These are phyloP conservation scores for Neolamprologus modestus DNA, from an alignment of 2,113 vertebrate genomes.

Conservation along the genomic window DNA sequence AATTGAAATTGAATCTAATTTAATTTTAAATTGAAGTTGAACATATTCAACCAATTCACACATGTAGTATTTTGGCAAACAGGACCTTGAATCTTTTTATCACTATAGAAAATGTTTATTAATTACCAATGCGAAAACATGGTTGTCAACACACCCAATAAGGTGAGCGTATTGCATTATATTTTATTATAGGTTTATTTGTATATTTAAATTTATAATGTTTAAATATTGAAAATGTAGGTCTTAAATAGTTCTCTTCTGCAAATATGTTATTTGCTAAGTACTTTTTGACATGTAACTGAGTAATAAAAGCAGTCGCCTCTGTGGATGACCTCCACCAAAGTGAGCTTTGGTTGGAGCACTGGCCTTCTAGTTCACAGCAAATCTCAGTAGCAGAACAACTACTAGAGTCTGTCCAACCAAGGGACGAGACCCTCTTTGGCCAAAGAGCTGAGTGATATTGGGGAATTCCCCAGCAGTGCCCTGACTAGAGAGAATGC, in stretches of 20 bases:
- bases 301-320: neutral
- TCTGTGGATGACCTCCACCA: neutral
- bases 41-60: neutral
- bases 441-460: neutral
- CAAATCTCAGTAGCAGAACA: neutral
- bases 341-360: neutral
- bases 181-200: neutral
- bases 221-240: neutral
- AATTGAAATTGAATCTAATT: neutral
- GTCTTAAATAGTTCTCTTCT: neutral
- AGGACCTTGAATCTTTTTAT: neutral
- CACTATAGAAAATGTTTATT: neutral
- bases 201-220: neutral
- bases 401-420: neutral
- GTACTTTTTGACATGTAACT: neutral
- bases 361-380: neutral
- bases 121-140: neutral
- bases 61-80: neutral
- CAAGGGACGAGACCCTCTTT: neutral
- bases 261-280: neutral
- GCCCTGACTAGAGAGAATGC: neutral
- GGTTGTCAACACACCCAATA: neutral
- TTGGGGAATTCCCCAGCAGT: neutral
- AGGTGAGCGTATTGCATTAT: neutral
- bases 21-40: neutral